These are phyloP conservation scores for Cyclura pinguis DNA, from an alignment of 2,797 vertebrate genomes.

Conservation along the genomic window DNA sequence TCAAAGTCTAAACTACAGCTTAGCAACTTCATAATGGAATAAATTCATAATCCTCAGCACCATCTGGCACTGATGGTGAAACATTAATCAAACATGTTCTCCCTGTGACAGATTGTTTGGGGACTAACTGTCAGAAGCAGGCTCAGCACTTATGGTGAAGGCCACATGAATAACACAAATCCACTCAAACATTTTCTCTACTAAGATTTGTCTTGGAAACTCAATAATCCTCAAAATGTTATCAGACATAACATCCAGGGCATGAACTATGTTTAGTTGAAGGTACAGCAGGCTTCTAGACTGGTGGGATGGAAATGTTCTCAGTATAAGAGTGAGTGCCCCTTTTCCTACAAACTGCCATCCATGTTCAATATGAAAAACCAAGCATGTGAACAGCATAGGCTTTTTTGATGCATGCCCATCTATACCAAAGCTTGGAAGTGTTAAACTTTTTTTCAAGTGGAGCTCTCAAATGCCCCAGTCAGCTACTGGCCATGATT, in stretches of 20 bases:
- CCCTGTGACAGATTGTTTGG: constrained; percentile 61
- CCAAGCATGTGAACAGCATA: background rate
- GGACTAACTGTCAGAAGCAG: constrained; percentile 51
- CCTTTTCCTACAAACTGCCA: background rate
- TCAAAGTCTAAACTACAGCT: constrained; percentile 38
- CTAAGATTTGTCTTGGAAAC: constrained; percentile 54
- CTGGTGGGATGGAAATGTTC: too few relatives aligned
- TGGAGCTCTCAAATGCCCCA: too few relatives aligned
- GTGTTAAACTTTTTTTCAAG: too few relatives aligned
- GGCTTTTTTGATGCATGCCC: too few relatives aligned
- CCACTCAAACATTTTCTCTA: constrained; percentile 47
- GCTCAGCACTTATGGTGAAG: constrained; percentile 7
- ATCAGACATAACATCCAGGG: constrained; percentile 35
- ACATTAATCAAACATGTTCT: constrained; percentile 62
- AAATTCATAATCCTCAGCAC: constrained; percentile 56
- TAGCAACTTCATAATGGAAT: constrained; percentile 54
- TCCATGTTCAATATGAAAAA: background rate
- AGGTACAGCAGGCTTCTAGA: background rate
- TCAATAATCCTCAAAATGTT: constrained; percentile 24
- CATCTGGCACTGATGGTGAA: constrained; percentile 49
- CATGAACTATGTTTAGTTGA: background rate
- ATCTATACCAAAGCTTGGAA: too few relatives aligned
- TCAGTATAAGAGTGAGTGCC: background rate
- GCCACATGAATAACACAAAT: constrained; percentile 13
- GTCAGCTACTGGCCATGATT: too few relatives aligned